Evolutionary conservation across 2,888 invertebrate genomes (phyloP).

Genomic region (Amblyjoppa proteus): DNA sequence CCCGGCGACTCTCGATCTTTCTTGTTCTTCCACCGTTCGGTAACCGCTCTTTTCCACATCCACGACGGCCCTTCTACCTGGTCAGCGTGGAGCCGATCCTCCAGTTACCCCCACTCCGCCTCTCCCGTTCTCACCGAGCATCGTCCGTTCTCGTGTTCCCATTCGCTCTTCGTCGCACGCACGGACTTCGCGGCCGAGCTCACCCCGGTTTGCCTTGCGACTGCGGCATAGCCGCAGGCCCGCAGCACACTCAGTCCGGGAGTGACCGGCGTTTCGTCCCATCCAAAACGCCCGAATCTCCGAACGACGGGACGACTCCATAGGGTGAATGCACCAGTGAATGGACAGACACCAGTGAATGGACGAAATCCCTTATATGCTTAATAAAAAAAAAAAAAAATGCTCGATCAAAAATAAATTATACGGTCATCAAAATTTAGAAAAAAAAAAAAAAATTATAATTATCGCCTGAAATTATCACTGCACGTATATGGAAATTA

Average conservation of each 20-base stretch:
- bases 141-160: constrained; percentile 25
- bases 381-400: too few relatives aligned
- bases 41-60: constrained; percentile 57
- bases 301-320: constrained; percentile 10
- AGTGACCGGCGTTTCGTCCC: constrained; percentile 40
- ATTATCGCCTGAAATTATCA: too few relatives aligned
- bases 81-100: constrained; percentile 46
- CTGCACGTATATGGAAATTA: too few relatives aligned
- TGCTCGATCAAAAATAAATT: too few relatives aligned
- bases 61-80: constrained; percentile 46
- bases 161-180: constrained; percentile 26
- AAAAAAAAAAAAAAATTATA: too few relatives aligned
- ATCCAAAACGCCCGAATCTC: neutral
- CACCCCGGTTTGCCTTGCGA: constrained; percentile 38
- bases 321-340: neutral
- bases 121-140: neutral
- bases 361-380: too few relatives aligned
- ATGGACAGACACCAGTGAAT: too few relatives aligned
- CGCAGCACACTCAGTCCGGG: constrained; percentile 5
- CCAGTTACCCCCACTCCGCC: neutral
- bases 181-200: constrained; percentile 28
- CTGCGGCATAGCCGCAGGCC: constrained; percentile 14
- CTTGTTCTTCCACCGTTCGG: constrained; percentile 42
- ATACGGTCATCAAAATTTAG: too few relatives aligned
- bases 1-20: constrained; percentile 63